phyloP scores from a whole-genome alignment of 2,113 vertebrate genomes.

The Mustela nigripes region DNA sequence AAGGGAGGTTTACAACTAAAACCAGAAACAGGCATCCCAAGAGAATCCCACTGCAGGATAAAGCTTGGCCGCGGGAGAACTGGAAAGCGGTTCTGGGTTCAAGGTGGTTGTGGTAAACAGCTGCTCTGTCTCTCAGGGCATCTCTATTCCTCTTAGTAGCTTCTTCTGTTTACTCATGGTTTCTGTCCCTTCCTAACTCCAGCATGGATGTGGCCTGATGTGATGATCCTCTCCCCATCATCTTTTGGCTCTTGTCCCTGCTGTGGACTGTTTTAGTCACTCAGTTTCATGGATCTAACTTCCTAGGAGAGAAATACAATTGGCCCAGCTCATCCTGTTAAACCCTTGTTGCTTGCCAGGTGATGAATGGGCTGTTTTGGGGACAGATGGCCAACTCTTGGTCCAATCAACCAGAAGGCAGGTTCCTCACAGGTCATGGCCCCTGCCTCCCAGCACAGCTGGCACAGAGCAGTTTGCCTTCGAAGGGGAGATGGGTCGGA shows the following conservation, averaged over 20 bases:
- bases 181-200: not conserved
- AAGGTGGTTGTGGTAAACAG: not conserved
- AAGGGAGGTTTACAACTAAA: not conserved
- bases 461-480: not conserved
- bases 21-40: not conserved
- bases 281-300: slow-evolving; percentile 50
- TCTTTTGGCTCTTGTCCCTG: slow-evolving; percentile 30
- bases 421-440: not conserved
- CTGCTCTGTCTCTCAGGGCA: not conserved
- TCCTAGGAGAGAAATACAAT: slow-evolving; percentile 48
- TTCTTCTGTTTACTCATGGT: not conserved
- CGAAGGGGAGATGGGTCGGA: not conserved
- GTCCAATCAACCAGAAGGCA: not conserved
- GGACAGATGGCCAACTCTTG: slow-evolving; percentile 25
- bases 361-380: slow-evolving; percentile 1
- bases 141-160: not conserved
- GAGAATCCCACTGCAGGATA: not conserved
- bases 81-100: not conserved
- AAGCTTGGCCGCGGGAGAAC: not conserved
- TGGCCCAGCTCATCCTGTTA: slow-evolving; percentile 1
- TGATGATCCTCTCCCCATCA: not conserved
- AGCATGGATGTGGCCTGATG: not conserved
- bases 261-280: slow-evolving; percentile 24
- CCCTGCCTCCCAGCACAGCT: not conserved
- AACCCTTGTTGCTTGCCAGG: not conserved